Base-by-base conservation (phyloP, 1,140 invertebrate genomes). In the Aphis gossypii region DNA sequence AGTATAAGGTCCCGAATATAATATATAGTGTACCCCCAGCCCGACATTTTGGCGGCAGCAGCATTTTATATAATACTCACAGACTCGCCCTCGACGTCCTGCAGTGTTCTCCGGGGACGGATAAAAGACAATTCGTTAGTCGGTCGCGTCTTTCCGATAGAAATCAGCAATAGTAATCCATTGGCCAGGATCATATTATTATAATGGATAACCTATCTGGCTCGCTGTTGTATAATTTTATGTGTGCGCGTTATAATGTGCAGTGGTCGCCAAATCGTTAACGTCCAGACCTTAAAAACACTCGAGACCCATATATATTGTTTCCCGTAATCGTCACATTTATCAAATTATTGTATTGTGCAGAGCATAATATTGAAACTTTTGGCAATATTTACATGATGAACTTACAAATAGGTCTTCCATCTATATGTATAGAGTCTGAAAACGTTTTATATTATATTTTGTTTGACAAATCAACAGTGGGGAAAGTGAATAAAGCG, bases 121-220 rank as follows among this genome's bases (percentile, higher is more conserved):
- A 87, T 87, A 48, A 87, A 87, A 48, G 86, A 87, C 86, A 46
- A 87, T 87, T 87, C 46, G 86, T 87, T 48, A 86, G 41, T 87
- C 84, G 44, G 84, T 46, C 84, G 84, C 44, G 30, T 87, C 44
- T n/a, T 46, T 21, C 44, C 44, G 86, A 87, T 87, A 48, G n/a
- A 87, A 87, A 87, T 87, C 86, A 48, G 86, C 8, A 87, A 87
- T 35, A 48, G 86, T 35, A 87, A 87, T 48, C 86, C 86, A n/a
- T 87, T n/a, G 44, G 44, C 86, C 86, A 84, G 86, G 44, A 46
- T 48, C 44, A 46, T 87, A 44, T 87, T 76, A 76, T 76, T 76
- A 76, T 76, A 76, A 38, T 84, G 83, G 83, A 25, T 21, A 84
- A 84, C 83, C 83, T 84, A 41, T 84, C 23, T 41, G 20, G 41